These are phyloP conservation scores for Silurus asotus DNA, from an alignment of 2,113 vertebrate genomes.

Conservation along the genomic window DNA sequence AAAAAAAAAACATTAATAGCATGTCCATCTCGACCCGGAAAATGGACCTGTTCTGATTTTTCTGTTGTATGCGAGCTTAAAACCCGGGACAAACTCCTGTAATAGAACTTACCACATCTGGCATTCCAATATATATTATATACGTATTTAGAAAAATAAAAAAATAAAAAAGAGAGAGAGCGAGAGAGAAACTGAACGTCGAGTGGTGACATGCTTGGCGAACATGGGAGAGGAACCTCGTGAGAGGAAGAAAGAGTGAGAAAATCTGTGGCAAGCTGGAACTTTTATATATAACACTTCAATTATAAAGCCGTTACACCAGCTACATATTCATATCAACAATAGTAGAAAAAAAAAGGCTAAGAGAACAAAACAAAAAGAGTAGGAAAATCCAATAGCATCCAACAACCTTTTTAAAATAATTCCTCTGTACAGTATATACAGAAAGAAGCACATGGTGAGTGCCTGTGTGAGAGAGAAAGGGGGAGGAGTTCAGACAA, in stretches of 20 bases:
- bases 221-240: not conserved
- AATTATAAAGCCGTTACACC: constrained; percentile 62
- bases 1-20: not conserved
- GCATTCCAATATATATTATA: not conserved
- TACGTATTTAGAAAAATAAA: not conserved
- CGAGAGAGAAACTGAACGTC: not conserved
- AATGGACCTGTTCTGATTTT: constrained; percentile 7
- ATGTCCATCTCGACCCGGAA: not conserved
- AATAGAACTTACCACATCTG: not conserved
- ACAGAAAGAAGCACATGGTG: constrained; percentile 77
- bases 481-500: constrained; percentile 5
- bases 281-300: constrained; percentile 39
- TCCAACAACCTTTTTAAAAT: constrained; percentile 83
- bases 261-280: not conserved
- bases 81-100: not conserved
- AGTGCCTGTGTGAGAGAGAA: constrained; percentile 54
- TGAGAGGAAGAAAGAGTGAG: not conserved
- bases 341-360: constrained; percentile 74
- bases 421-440: constrained; percentile 95
- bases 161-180: not conserved
- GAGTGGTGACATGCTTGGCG: constrained; percentile 29
- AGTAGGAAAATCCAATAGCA: constrained; percentile 65
- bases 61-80: not conserved
- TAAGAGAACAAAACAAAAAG: constrained; percentile 65
- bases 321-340: constrained; percentile 75